phyloP scores from a whole-genome alignment of 2,888 invertebrate species.

The Leptopilina myrica region DNA sequence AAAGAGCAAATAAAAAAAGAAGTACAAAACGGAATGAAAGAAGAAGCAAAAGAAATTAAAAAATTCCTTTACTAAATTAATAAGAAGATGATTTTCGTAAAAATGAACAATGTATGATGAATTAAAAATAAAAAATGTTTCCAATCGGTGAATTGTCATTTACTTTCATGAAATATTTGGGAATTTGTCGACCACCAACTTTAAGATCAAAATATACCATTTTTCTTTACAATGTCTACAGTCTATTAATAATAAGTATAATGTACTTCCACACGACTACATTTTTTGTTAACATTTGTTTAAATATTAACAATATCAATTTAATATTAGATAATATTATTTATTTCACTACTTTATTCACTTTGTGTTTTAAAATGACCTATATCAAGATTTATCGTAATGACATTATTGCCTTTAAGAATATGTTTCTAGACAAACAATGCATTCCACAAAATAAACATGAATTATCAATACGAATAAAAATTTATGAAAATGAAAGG shows the following conservation, averaged over 20 bases:
- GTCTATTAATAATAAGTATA: background rate
- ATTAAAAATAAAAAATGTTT: background rate
- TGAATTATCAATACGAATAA: conserved; percentile 11
- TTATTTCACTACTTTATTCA: background rate
- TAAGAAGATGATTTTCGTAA: too few relatives aligned
- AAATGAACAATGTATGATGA: background rate
- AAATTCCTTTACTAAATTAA: too few relatives aligned
- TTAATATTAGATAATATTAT: background rate
- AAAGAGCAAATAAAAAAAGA: too few relatives aligned
- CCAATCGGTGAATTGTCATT: background rate
- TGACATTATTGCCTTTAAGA: background rate
- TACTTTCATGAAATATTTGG: conserved; percentile 11
- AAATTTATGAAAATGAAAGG: conserved; percentile 15
- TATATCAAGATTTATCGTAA: conserved; percentile 19
- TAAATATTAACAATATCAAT: background rate
- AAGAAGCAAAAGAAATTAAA: too few relatives aligned
- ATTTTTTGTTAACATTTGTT: background rate
- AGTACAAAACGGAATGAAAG: too few relatives aligned
- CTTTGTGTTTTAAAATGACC: background rate
- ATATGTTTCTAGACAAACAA: background rate
- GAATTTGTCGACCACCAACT: background rate
- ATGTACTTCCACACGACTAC: background rate
- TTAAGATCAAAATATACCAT: background rate
- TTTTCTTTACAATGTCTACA: background rate
- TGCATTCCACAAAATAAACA: background rate